Conservation (phyloP, 92 coral and sea anemone genomes). For the Paramuricea clavata region DNA sequence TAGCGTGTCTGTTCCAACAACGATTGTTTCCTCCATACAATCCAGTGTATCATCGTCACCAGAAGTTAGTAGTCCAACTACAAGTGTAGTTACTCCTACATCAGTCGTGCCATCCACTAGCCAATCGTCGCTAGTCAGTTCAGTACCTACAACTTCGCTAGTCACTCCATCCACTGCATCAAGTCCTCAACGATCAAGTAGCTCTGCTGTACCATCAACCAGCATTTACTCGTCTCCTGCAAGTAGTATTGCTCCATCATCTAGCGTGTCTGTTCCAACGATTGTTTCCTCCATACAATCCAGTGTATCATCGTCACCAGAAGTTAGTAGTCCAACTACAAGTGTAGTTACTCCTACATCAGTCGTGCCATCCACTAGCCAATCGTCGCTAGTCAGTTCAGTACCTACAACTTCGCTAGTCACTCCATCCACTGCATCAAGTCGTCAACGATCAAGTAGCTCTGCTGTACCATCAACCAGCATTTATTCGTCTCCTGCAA, state of each 20-base stretch:
- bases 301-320: background rate
- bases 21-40: conserved; percentile 1
- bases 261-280: conserved; percentile 3
- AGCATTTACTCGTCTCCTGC: background rate
- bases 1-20: background rate
- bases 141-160: background rate
- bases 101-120: too few relatives aligned
- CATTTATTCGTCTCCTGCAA: conserved; percentile 48
- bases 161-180: background rate
- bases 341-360: background rate
- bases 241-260: background rate
- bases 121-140: too few relatives aligned
- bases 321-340: background rate
- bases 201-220: background rate
- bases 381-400: background rate
- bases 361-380: background rate
- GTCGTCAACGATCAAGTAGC: conserved; percentile 20
- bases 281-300: background rate
- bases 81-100: too few relatives aligned
- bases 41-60: conserved; percentile 37
- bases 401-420: background rate
- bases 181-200: background rate
- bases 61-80: background rate
- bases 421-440: conserved; percentile 7
- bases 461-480: conserved; percentile 50